Conservation (phyloP, 2,113 vertebrate genomes). For the Anser brachyrhynchus region DNA sequence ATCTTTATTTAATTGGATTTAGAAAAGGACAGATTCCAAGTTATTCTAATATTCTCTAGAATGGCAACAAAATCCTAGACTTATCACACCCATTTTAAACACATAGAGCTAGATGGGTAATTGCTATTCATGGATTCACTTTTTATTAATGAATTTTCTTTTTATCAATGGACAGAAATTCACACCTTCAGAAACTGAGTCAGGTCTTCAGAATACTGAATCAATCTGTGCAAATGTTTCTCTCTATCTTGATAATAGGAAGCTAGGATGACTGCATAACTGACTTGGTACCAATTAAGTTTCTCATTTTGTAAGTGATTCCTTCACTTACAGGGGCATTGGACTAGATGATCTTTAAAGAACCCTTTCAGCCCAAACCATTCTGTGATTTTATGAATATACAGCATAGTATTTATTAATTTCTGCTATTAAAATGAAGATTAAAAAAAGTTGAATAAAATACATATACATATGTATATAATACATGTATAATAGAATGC, state of each 20-base stretch:
- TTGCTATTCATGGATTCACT: background rate
- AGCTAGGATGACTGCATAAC: background rate
- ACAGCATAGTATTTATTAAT: background rate
- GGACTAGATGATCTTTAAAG: background rate
- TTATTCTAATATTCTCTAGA: background rate
- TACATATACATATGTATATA: background rate
- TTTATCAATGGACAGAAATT: background rate
- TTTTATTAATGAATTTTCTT: background rate
- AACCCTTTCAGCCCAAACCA: background rate
- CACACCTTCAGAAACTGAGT: background rate
- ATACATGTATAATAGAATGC: background rate
- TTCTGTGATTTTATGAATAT: background rate
- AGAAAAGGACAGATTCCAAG: background rate
- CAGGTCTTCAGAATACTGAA: background rate
- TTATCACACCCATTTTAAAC: background rate
- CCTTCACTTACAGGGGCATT: background rate
- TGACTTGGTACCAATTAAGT: background rate
- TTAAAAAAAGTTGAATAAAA: background rate
- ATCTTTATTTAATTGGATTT: background rate
- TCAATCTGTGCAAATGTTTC: background rate
- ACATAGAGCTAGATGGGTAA: background rate
- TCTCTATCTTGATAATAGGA: background rate
- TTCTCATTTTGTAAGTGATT: background rate
- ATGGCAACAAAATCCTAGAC: background rate
- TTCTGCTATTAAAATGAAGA: background rate